A percentile compares a stretch with the other conserved stretches of the same genome.
These are phyloP conservation scores for Lemur catta DNA, from an alignment of 2,797 vertebrate genomes.

Conservation along the genomic window DNA sequence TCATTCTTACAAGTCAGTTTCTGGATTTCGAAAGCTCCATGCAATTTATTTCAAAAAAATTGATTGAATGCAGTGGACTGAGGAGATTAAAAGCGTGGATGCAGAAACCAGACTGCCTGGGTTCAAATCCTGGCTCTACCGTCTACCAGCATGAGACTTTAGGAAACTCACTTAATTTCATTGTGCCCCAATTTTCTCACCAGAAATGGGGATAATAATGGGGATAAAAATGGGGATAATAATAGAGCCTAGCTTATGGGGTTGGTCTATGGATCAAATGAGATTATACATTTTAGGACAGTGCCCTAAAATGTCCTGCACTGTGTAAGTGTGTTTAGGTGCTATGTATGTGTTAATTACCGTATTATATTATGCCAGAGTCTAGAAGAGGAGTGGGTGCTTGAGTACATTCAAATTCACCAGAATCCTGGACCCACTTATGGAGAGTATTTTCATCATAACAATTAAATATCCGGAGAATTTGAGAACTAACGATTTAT, in stretches of 20 bases:
- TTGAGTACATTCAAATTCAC: background rate
- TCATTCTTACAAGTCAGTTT: background rate
- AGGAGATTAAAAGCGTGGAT: background rate
- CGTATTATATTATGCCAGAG: background rate
- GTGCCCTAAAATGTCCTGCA: background rate
- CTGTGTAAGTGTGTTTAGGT: background rate
- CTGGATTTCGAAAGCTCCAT: background rate
- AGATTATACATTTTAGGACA: background rate
- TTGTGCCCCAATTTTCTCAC: background rate
- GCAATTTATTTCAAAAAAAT: constrained; percentile 1
- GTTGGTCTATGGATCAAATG: background rate
- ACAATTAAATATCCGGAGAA: background rate
- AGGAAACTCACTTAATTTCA: background rate
- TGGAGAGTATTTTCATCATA: background rate
- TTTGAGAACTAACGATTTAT: background rate
- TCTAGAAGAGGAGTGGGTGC: background rate
- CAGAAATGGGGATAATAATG: background rate
- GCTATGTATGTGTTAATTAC: background rate
- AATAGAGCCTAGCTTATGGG: background rate
- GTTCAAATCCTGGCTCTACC: constrained; percentile 10
- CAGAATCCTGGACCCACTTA: background rate
- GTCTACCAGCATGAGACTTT: background rate
- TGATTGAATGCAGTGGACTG: background rate
- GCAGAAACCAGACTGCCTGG: background rate
- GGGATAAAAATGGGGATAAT: background rate